phyloP scores from a whole-genome alignment of 2,113 vertebrate genomes.

The Cricetomys ansorgei region DNA sequence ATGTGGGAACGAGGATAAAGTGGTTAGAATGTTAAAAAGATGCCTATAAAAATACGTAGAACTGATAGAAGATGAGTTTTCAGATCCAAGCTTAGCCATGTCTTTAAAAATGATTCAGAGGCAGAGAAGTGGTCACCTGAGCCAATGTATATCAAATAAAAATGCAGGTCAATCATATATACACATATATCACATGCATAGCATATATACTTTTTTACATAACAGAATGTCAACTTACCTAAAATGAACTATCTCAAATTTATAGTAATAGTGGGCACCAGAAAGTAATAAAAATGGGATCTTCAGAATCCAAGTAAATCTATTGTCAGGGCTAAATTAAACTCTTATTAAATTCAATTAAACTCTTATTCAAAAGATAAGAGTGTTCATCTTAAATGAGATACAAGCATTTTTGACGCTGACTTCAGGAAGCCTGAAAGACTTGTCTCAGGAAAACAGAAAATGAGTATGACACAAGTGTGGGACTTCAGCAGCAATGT shows the following conservation, averaged over 20 bases:
- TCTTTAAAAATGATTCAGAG: neutral
- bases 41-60: neutral
- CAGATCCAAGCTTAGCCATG: neutral
- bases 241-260: neutral
- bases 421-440: neutral
- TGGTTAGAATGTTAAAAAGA: neutral
- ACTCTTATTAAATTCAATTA: neutral
- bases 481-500: neutral
- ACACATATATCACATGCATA: neutral
- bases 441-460: neutral
- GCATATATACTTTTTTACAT: neutral
- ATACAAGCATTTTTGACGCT: neutral
- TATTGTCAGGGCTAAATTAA: neutral
- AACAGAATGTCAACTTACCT: neutral
- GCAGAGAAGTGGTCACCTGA: fast-evolving
- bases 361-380: neutral
- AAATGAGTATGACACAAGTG: neutral
- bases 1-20: neutral
- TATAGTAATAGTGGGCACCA: neutral
- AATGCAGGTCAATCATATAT: neutral
- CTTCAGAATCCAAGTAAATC: neutral
- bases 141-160: neutral
- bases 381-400: neutral
- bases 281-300: neutral
- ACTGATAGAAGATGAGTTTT: conserved; percentile 11